Evolutionary conservation across 2,113 vertebrate species (phyloP).

Genomic region (Euleptes europaea): DNA sequence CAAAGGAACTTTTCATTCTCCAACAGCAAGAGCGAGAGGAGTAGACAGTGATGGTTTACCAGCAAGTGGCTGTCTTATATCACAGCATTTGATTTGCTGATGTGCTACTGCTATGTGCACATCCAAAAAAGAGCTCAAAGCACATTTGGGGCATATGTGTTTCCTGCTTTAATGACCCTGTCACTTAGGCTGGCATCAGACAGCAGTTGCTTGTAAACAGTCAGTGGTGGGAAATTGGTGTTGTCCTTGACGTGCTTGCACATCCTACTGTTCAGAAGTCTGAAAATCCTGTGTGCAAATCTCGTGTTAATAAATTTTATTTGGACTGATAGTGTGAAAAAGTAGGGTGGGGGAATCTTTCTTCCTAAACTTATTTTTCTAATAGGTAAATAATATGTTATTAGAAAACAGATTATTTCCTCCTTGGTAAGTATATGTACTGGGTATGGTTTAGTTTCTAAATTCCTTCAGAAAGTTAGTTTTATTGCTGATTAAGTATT

Average conservation of each 20-base stretch:
- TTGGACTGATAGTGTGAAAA: not conserved
- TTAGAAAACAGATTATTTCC: not conserved
- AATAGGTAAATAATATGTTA: not conserved
- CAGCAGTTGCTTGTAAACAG: not conserved
- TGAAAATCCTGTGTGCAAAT: not conserved
- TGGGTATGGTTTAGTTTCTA: not conserved
- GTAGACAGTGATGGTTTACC: too few relatives aligned
- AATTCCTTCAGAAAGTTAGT: not conserved
- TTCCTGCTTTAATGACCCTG: not conserved
- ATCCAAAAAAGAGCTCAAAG: too few relatives aligned
- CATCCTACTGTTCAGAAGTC: not conserved
- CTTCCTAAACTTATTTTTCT: not conserved
- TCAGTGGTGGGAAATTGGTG: not conserved
- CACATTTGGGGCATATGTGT: too few relatives aligned
- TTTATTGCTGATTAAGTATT: not conserved
- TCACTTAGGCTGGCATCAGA: not conserved
- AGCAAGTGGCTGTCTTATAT: too few relatives aligned
- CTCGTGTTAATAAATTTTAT: not conserved
- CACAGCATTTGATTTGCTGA: too few relatives aligned
- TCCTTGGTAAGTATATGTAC: not conserved
- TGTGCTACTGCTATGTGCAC: too few relatives aligned
- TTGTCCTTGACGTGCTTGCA: not conserved
- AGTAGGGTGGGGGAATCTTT: not conserved
- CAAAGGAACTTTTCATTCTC: too few relatives aligned
- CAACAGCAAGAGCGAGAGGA: too few relatives aligned